Conservation (phyloP, 2,113 vertebrate genomes). For the Sander lucioperca region DNA sequence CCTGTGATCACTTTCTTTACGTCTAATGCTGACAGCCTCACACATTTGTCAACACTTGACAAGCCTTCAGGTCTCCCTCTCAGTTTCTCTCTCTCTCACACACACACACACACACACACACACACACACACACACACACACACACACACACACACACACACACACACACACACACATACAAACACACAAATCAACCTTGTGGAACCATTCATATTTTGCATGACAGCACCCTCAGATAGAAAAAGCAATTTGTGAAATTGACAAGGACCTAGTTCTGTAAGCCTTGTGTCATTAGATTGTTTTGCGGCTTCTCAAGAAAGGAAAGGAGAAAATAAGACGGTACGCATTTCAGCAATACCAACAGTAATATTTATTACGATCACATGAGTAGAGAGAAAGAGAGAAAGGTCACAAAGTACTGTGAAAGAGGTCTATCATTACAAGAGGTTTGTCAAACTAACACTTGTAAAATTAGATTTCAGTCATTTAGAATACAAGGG, state of each 20-base stretch:
- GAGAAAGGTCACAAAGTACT: slow-evolving; percentile 90
- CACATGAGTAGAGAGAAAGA: slow-evolving; percentile 91
- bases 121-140: slow-evolving; percentile 43
- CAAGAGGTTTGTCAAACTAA: slow-evolving; percentile 89
- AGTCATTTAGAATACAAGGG: slow-evolving; percentile 83
- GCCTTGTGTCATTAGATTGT: slow-evolving; percentile 49
- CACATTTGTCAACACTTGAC: slow-evolving; percentile 36
- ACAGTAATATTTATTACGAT: slow-evolving; percentile 98
- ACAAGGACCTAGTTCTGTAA: slow-evolving; percentile 80
- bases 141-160: slow-evolving; percentile 43
- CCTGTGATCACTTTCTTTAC: slow-evolving; percentile 19
- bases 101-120: slow-evolving; percentile 41
- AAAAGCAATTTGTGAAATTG: slow-evolving; percentile 89
- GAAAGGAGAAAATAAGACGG: slow-evolving; percentile 86
- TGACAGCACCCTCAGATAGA: slow-evolving; percentile 54
- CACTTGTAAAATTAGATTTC: slow-evolving; percentile 83
- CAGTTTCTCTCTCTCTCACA: background rate
- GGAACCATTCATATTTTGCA: slow-evolving; percentile 54
- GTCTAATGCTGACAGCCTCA: slow-evolving; percentile 17
- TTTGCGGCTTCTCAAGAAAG: slow-evolving; percentile 58
- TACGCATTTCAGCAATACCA: slow-evolving; percentile 95
- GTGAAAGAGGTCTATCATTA: slow-evolving; percentile 90
- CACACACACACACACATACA: slow-evolving; percentile 31
- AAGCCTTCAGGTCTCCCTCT: slow-evolving; percentile 27
- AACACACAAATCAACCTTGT: slow-evolving; percentile 36